phyloP scores from a whole-genome alignment of 2,113 vertebrate species.

The Crypturellus undulatus region DNA sequence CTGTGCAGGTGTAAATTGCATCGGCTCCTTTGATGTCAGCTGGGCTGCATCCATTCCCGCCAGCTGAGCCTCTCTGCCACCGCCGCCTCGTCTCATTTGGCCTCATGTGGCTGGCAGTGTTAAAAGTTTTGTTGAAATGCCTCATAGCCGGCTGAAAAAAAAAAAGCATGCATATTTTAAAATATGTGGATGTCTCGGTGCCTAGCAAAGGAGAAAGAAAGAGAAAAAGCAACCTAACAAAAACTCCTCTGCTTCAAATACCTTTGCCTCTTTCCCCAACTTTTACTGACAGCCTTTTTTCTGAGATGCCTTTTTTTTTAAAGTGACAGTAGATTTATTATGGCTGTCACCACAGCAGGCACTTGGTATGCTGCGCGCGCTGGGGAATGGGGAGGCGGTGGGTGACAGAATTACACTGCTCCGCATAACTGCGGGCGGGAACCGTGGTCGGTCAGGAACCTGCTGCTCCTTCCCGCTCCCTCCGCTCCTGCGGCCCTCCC shows the following conservation, averaged over 20 bases:
- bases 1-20: not conserved
- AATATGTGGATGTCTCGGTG: not conserved
- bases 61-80: rapidly evolving
- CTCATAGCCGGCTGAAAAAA: not conserved
- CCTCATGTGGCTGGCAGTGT: not conserved
- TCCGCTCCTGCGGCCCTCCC: not conserved
- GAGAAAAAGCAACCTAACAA: not conserved
- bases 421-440: not conserved
- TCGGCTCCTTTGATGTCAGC: not conserved
- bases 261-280: not conserved
- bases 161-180: not conserved
- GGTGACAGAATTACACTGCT: not conserved
- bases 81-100: not conserved
- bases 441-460: not conserved
- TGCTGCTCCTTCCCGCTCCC: not conserved
- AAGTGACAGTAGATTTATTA: not conserved
- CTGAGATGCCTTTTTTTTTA: not conserved
- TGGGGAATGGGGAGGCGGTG: not conserved
- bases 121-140: not conserved
- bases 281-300: not conserved
- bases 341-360: not conserved
- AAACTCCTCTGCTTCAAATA: not conserved
- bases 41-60: rapidly evolving
- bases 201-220: not conserved
- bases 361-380: not conserved